A percentile compares a stretch with the other conserved stretches of the same genome.
These are phyloP conservation scores for Callaeas wilsoni DNA, from an alignment of 2,113 vertebrate species.

Conservation along the genomic window DNA sequence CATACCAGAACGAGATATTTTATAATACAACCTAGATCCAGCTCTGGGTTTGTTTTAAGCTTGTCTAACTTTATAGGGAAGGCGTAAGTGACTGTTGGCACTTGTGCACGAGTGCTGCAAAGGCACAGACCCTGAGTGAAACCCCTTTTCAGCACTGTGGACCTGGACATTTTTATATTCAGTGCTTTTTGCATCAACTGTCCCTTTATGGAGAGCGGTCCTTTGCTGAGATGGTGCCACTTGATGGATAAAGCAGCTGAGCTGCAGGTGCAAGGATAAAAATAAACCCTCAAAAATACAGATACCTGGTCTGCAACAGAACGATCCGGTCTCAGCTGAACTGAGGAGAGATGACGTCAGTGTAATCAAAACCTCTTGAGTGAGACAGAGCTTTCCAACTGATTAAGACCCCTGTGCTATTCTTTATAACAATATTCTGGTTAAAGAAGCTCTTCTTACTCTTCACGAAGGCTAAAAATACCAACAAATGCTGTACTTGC, in stretches of 20 bases:
- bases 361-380: slow-evolving; percentile 19
- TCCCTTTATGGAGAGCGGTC: background rate
- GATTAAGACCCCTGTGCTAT: slow-evolving; percentile 40
- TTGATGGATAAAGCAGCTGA: background rate
- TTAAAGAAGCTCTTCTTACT: slow-evolving; percentile 39
- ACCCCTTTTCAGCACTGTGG: background rate
- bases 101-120: background rate
- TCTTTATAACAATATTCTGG: slow-evolving; percentile 12
- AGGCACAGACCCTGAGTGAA: background rate
- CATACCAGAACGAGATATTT: background rate
- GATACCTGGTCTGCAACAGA: slow-evolving; percentile 48
- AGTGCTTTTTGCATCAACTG: background rate
- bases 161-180: background rate
- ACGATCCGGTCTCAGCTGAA: background rate
- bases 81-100: background rate
- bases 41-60: background rate
- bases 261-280: slow-evolving; percentile 21
- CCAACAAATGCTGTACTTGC: slow-evolving; percentile 11
- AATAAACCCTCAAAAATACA: slow-evolving; percentile 17
- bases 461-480: background rate
- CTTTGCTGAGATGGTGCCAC: background rate
- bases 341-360: background rate
- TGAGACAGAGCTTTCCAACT: slow-evolving; percentile 31
- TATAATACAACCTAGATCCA: too few species aligned
- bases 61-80: background rate